Evolutionary conservation across 1,140 invertebrate genomes (phyloP).

Genomic region (Araneus ventricosus): DNA sequence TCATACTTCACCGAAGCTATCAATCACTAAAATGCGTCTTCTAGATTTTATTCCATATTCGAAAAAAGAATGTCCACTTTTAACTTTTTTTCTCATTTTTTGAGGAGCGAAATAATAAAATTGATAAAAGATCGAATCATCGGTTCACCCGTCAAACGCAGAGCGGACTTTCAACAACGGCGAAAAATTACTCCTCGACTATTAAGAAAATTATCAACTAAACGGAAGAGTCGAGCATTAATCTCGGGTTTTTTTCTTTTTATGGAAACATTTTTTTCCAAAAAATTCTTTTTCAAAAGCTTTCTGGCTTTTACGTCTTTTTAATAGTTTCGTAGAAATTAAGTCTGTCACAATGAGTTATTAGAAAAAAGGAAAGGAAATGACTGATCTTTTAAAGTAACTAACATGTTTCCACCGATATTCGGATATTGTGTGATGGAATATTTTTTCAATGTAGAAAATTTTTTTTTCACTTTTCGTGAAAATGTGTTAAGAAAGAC

Average conservation of each 20-base stretch:
- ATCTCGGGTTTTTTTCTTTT: too few species aligned
- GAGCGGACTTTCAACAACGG: background rate
- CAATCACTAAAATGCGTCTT: background rate
- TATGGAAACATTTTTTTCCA: background rate
- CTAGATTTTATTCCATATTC: background rate
- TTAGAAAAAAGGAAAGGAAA: background rate
- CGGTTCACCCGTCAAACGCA: background rate
- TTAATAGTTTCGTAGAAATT: too few species aligned
- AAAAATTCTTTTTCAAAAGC: background rate
- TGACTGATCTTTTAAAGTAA: constrained; percentile 12
- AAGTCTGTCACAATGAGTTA: too few species aligned
- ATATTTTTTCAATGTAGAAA: background rate
- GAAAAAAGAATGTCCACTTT: too few species aligned
- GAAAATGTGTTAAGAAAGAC: background rate
- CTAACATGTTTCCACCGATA: background rate
- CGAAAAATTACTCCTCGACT: background rate
- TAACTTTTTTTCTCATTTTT: too few species aligned
- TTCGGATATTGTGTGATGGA: background rate
- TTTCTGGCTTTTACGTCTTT: background rate
- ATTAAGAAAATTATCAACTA: constrained; percentile 54
- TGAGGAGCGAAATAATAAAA: background rate
- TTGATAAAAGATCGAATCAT: constrained; percentile 44
- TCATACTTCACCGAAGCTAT: background rate
- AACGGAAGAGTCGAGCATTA: background rate
- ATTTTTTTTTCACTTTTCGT: background rate